Evolutionary conservation across 1,140 invertebrate genomes (phyloP), one percentile per base, ranked within the genome.

Genomic region (Drosophila repletoides): DNA sequence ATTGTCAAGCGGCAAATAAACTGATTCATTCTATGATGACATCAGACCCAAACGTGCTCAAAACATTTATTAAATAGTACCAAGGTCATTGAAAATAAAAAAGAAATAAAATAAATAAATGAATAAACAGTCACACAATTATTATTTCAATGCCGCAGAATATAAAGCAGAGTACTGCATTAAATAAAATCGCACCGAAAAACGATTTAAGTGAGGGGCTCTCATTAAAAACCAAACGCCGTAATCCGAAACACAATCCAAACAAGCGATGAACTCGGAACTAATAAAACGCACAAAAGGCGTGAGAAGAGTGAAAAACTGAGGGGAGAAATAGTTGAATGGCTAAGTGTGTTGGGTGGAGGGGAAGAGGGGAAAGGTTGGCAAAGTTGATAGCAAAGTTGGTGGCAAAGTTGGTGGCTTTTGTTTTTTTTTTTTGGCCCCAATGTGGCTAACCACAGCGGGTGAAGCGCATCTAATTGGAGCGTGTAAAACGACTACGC

Each of bases 171-270:
- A 38, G 43, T 24, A 28, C 12, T 46, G 24, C 17, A 17, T 36
- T 36, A 64, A 59, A 65, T 70, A 65, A 70, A 60, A 12, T 10
- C 38, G 3, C 24, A 26, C 29, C 36, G 14, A 9, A 34, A 46
- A 61, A 38, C 31, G 60, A 69, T 65, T 72, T 43, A 60, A 58
- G 31, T 21, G 34, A 21, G 17, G 66, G 14, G n/a, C n/a, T n/a
- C 63, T 76, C 36, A 76, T 83, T 76, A 66, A 66, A 72, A 53
- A 36, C 41, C 58, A 68, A 56, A 64, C 49, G 59, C 15, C 48
- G 17, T 53, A 70, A 46, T 29, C 22, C 28, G 49, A 53, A 60
- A 59, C 40, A 34, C 36, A 46, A 38, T 46, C 10, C 49, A 31
- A 43, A 56, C 48, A 46, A 61, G 24, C 48, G 48, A 9, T 46